Conservation (phyloP, 1,140 invertebrate species). For the Archegozetes longisetosus region DNA sequence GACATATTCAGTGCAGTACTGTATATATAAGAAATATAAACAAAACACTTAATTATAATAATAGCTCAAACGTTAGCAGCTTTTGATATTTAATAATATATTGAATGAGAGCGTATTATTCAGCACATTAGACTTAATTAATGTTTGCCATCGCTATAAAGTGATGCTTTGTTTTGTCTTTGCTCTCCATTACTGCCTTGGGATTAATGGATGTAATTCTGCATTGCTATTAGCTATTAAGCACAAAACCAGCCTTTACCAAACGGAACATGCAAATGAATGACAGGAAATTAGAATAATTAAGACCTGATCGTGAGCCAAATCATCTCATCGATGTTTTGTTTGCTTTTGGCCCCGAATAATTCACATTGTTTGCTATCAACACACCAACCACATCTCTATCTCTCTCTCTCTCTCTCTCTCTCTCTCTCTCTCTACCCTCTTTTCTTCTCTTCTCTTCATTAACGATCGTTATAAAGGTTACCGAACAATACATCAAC, state of each 20-base stretch:
- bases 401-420: not conserved
- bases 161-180: not conserved
- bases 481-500: no score
- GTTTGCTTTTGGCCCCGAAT: constrained; percentile 4
- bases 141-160: not conserved
- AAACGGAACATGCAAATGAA: not conserved
- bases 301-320: not conserved
- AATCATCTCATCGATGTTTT: constrained; percentile 1
- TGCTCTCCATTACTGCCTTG: constrained; percentile 12
- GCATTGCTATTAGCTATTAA: constrained; percentile 3
- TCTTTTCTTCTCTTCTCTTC: no score
- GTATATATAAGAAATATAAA: no score
- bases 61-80: not conserved
- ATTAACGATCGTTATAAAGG: no score
- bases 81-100: not conserved
- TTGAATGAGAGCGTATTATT: not conserved
- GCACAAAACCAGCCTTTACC: constrained; percentile 6
- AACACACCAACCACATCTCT: not conserved
- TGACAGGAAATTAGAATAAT: not conserved
- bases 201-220: constrained; percentile 16
- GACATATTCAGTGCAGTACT: no score
- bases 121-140: not conserved
- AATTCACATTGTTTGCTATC: constrained; percentile 8
- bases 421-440: not conserved
- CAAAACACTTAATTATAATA: not conserved